A percentile compares a stretch with the other conserved stretches of the same genome.
Conservation (phyloP, 2,113 vertebrate genomes). For the Lonchura striata region DNA sequence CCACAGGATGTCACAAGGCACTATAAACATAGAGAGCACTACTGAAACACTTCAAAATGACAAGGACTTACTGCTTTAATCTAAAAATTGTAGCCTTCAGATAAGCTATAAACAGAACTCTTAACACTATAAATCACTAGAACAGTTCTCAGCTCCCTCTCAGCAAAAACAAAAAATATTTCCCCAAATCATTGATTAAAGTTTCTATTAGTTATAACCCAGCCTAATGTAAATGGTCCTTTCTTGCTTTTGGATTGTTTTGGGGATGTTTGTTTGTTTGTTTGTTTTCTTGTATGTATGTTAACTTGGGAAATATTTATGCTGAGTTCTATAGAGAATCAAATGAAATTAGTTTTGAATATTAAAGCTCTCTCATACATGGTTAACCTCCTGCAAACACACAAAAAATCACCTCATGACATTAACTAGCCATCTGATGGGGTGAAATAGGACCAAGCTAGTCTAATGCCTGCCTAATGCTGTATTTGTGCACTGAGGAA, state of each 20-base stretch:
- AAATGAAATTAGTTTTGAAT: background rate
- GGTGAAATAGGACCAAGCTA: background rate
- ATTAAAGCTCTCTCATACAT: background rate
- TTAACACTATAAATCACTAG: background rate
- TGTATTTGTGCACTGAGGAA: background rate
- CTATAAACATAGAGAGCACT: background rate
- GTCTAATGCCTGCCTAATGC: background rate
- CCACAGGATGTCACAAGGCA: background rate
- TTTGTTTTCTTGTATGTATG: background rate
- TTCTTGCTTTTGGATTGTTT: background rate
- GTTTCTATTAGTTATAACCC: background rate
- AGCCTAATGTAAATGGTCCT: background rate
- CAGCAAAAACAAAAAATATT: background rate
- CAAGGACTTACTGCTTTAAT: constrained; percentile 1
- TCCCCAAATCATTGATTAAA: background rate
- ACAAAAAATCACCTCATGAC: background rate
- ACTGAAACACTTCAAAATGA: background rate
- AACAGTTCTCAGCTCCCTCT: background rate
- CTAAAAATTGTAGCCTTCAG: background rate
- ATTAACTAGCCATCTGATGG: background rate
- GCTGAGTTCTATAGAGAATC: background rate
- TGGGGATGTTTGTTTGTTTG: no score
- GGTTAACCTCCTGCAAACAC: background rate
- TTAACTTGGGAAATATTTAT: background rate
- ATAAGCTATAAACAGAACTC: background rate